These are phyloP conservation scores for Suricata suricatta DNA, from an alignment of 2,113 vertebrate species.

Conservation along the genomic window DNA sequence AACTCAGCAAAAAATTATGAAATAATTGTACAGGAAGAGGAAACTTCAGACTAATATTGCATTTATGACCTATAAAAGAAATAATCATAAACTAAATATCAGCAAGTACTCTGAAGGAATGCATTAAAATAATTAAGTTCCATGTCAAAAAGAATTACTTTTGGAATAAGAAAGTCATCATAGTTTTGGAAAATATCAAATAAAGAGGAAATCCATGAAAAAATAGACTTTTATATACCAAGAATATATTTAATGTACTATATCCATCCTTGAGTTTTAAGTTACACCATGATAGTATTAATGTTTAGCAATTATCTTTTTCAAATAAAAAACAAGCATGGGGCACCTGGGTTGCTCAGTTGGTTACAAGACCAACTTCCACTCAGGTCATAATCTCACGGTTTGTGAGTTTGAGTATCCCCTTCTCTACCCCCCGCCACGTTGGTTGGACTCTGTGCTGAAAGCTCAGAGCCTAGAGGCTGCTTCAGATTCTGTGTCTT, in stretches of 20 bases:
- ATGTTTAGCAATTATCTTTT: neutral
- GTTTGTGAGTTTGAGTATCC: no score
- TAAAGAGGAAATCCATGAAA: neutral
- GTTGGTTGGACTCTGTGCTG: no score
- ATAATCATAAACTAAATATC: neutral
- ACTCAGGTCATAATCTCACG: no score
- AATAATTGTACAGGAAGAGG: neutral
- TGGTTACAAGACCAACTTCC: no score
- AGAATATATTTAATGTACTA: neutral
- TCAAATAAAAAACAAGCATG: neutral
- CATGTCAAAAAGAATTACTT: neutral
- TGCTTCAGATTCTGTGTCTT: no score
- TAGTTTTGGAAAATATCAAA: neutral
- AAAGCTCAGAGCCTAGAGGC: no score
- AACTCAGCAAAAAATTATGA: neutral
- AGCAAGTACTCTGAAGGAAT: neutral
- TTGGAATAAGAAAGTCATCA: neutral
- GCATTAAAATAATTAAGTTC: neutral
- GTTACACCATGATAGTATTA: neutral
- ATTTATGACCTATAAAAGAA: neutral
- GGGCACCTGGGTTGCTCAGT: no score
- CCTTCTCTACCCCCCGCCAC: no score
- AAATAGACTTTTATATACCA: neutral
- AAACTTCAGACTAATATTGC: neutral
- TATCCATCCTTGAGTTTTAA: neutral